Percentiles rank a stretch among this genome's conserved stretches.
Evolutionary conservation across 2,888 invertebrate genomes (phyloP).

Genomic region (Arenicola marina): DNA sequence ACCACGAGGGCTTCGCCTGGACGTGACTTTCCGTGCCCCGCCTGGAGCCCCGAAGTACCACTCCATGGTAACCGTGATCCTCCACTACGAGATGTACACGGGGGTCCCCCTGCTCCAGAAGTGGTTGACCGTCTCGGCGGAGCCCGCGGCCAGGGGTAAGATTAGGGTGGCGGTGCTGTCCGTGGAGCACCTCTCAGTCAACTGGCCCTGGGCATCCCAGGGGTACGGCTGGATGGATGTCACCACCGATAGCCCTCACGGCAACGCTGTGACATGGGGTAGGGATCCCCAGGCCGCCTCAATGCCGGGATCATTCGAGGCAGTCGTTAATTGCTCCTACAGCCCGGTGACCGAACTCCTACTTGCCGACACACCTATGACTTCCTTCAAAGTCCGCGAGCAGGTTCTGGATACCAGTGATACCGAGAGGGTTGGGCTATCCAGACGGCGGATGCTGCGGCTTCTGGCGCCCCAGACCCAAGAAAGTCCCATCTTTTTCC

Average conservation of each 20-base stretch:
- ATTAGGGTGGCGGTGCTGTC: constrained; percentile 22
- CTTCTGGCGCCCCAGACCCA: constrained; percentile 36
- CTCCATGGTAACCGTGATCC: constrained; percentile 20
- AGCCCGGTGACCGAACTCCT: constrained; percentile 6
- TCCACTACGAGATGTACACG: constrained; percentile 35
- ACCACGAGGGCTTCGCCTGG: constrained; percentile 26
- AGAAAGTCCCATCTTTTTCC: constrained; percentile 37
- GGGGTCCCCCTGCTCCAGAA: constrained; percentile 33
- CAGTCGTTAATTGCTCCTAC: constrained; percentile 28
- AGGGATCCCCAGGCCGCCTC: constrained; percentile 17
- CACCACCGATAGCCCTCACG: constrained; percentile 28
- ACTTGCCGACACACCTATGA: constrained; percentile 12
- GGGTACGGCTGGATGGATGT: constrained; percentile 28
- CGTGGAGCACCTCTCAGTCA: constrained; percentile 30
- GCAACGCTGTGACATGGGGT: constrained; percentile 24
- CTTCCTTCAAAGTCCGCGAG: constrained; percentile 32
- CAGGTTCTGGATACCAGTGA: constrained; percentile 27
- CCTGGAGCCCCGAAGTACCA: constrained; percentile 23
- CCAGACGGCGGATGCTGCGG: constrained; percentile 20
- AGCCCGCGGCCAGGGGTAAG: neutral
- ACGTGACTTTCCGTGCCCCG: constrained; percentile 24
- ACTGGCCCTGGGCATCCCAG: constrained; percentile 26
- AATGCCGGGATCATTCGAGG: constrained; percentile 34
- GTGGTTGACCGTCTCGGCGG: constrained; percentile 23
- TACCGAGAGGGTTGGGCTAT: constrained; percentile 26